Conservation (phyloP, 2,797 vertebrate genomes). For the Pelobates cultripes region DNA sequence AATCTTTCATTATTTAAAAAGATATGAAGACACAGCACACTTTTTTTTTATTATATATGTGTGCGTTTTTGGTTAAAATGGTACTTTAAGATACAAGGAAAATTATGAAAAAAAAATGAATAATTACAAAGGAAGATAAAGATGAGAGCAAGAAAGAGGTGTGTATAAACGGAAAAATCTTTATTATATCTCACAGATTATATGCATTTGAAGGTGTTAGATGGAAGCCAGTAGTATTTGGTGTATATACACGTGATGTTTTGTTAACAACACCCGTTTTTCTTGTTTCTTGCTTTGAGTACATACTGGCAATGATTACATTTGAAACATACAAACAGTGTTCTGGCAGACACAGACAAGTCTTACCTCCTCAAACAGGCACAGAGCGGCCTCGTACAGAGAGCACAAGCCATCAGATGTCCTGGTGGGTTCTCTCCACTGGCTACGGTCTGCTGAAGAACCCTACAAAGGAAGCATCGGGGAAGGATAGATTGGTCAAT, state of each 20-base stretch:
- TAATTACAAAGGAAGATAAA: too few relatives aligned
- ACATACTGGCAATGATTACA: not conserved
- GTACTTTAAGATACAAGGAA: too few relatives aligned
- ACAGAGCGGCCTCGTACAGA: constrained; percentile 91
- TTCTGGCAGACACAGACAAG: not conserved
- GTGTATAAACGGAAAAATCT: too few relatives aligned
- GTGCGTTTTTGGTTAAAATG: too few relatives aligned
- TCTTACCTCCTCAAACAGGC: constrained; percentile 92
- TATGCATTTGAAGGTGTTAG: too few relatives aligned
- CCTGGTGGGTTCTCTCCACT: constrained; percentile 93
- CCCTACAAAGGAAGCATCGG: constrained; percentile 75
- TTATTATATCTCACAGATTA: too few relatives aligned
- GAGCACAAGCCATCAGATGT: constrained; percentile 91
- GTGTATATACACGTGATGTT: not conserved
- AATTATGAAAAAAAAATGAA: too few relatives aligned
- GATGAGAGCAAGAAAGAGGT: too few relatives aligned
- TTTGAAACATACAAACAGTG: not conserved
- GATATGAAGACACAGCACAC: too few relatives aligned
- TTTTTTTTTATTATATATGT: too few relatives aligned
- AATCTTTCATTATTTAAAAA: too few relatives aligned
- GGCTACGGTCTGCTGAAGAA: constrained; percentile 92
- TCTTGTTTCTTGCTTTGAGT: not conserved
- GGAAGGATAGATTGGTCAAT: not conserved
- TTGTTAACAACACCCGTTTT: not conserved
- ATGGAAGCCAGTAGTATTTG: not conserved